These are phyloP conservation scores for Athrips mouffetella DNA, from an alignment of 2,888 invertebrate species.

Conservation along the genomic window DNA sequence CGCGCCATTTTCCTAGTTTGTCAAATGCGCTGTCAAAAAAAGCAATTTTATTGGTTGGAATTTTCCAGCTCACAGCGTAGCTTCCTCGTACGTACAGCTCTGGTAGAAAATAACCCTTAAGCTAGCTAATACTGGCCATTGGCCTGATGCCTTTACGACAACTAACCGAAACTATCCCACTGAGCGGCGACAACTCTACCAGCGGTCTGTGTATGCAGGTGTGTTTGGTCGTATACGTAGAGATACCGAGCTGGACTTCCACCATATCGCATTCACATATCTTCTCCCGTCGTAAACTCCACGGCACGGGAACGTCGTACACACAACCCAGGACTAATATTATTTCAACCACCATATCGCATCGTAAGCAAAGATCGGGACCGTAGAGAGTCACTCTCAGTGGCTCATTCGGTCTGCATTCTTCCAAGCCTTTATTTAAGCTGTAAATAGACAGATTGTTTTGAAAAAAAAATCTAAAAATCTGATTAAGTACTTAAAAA, in stretches of 20 bases:
- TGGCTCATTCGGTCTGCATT: constrained; percentile 57
- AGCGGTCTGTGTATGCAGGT: constrained; percentile 56
- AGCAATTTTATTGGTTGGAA: too few relatives aligned
- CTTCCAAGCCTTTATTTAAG: constrained; percentile 55
- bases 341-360: constrained; percentile 45
- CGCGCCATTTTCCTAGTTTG: too few relatives aligned
- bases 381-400: constrained; percentile 52
- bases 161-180: constrained; percentile 57
- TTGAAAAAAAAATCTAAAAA: neutral
- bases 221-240: constrained; percentile 61
- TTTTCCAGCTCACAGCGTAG: too few relatives aligned
- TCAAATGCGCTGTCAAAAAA: too few relatives aligned
- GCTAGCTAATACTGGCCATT: too few relatives aligned
- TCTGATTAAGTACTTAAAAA: too few relatives aligned
- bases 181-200: constrained; percentile 50
- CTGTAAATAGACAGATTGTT: constrained; percentile 33
- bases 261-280: constrained; percentile 68
- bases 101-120: too few relatives aligned
- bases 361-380: constrained; percentile 57
- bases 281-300: constrained; percentile 60
- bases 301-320: constrained; percentile 50
- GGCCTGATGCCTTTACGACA: too few relatives aligned
- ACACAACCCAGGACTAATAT: constrained; percentile 61
- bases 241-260: constrained; percentile 59
- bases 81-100: too few relatives aligned